Evolutionary conservation across 2,797 vertebrate species (phyloP).

Genomic region (Ataeniobius toweri): DNA sequence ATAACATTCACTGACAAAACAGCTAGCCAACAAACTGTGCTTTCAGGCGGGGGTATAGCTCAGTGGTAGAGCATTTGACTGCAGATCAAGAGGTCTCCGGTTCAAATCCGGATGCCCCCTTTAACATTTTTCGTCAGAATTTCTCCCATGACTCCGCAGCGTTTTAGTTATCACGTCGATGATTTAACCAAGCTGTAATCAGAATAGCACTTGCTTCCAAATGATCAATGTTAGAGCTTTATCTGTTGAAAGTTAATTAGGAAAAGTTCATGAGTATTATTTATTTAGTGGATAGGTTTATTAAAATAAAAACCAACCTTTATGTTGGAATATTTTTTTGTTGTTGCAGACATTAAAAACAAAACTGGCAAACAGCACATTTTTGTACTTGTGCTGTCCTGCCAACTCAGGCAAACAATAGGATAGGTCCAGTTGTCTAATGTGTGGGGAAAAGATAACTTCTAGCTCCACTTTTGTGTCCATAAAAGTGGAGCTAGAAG

Average conservation of each 20-base stretch:
- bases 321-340: neutral
- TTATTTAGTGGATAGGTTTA: neutral
- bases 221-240: neutral
- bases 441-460: too few relatives aligned
- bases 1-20: too few relatives aligned
- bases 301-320: neutral
- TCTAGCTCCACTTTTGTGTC: too few relatives aligned
- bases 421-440: too few relatives aligned
- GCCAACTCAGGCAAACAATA: too few relatives aligned
- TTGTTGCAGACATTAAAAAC: too few relatives aligned
- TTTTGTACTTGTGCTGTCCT: too few relatives aligned
- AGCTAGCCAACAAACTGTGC: rapidly evolving
- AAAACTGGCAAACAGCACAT: too few relatives aligned
- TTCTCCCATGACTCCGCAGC: too few relatives aligned
- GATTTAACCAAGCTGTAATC: neutral
- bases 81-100: conserved; percentile 84
- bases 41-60: conserved; percentile 76
- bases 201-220: neutral
- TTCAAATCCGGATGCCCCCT: conserved; percentile 84
- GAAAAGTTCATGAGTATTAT: too few relatives aligned
- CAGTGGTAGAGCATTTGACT: conserved; percentile 86
- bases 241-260: neutral
- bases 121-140: rapidly evolving
- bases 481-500: neutral
- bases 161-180: neutral